These are phyloP conservation scores for Cebidichthys violaceus DNA, from an alignment of 2,113 vertebrate genomes.

Conservation along the genomic window DNA sequence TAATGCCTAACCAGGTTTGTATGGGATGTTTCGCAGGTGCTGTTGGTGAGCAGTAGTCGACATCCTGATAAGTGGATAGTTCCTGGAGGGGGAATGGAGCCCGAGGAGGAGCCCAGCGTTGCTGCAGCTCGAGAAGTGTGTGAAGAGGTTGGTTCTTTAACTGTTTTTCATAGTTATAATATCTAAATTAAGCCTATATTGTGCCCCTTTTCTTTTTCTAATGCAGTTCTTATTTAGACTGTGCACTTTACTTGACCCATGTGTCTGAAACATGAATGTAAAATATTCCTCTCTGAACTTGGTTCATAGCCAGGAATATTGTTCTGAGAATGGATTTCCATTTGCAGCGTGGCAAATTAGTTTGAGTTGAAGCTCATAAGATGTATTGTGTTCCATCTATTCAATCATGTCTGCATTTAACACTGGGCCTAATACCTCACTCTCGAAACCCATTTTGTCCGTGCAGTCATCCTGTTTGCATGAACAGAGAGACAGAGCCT, in stretches of 20 bases:
- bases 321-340: conserved; percentile 58
- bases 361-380: conserved; percentile 8
- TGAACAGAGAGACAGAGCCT: conserved; percentile 63
- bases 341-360: conserved; percentile 19
- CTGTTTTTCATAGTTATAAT: neutral
- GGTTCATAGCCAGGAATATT: conserved; percentile 55
- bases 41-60: conserved; percentile 97
- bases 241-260: conserved; percentile 11
- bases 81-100: conserved; percentile 98
- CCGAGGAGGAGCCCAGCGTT: conserved; percentile 93
- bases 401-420: conserved; percentile 69
- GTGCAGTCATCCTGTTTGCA: conserved; percentile 68
- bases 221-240: neutral
- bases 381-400: conserved; percentile 68
- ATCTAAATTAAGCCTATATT: neutral
- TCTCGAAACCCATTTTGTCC: conserved; percentile 63
- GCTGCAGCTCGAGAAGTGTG: conserved; percentile 96
- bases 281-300: conserved; percentile 40
- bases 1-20: conserved; percentile 5
- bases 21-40: conserved; percentile 84
- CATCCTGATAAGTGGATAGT: conserved; percentile 99
- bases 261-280: neutral
- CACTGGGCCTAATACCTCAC: conserved; percentile 59
- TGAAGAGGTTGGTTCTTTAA: conserved; percentile 87
- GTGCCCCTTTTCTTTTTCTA: neutral